These are phyloP conservation scores for Eclectus roratus DNA, from an alignment of 2,113 vertebrate species.

Conservation along the genomic window DNA sequence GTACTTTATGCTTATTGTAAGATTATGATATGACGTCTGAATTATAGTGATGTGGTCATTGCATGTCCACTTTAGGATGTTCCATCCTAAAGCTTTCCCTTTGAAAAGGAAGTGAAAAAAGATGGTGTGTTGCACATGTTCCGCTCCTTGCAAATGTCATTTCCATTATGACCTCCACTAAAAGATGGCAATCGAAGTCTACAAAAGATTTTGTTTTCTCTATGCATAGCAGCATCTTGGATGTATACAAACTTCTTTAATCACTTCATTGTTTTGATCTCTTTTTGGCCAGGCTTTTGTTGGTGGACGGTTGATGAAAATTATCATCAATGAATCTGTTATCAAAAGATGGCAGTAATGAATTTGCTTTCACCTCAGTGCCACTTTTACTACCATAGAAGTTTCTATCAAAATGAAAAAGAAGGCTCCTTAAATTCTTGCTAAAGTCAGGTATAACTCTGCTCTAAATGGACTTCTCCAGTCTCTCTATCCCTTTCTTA, in stretches of 20 bases:
- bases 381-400: background rate
- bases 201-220: background rate
- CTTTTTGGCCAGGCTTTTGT: background rate
- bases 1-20: background rate
- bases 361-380: background rate
- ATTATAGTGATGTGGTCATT: background rate
- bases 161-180: background rate
- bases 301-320: background rate
- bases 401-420: background rate
- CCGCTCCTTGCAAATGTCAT: background rate
- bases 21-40: background rate
- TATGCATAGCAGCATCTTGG: background rate
- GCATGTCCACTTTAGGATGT: background rate
- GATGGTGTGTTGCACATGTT: background rate
- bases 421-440: background rate
- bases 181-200: conserved; percentile 16
- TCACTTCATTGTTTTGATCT: background rate
- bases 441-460: background rate
- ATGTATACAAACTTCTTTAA: background rate
- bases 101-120: background rate
- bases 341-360: background rate
- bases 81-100: background rate
- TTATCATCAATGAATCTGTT: background rate
- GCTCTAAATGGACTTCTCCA: background rate
- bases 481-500: background rate